These are phyloP conservation scores for Listrodromus nycthemerus DNA, from an alignment of 2,888 invertebrate genomes.

Conservation along the genomic window DNA sequence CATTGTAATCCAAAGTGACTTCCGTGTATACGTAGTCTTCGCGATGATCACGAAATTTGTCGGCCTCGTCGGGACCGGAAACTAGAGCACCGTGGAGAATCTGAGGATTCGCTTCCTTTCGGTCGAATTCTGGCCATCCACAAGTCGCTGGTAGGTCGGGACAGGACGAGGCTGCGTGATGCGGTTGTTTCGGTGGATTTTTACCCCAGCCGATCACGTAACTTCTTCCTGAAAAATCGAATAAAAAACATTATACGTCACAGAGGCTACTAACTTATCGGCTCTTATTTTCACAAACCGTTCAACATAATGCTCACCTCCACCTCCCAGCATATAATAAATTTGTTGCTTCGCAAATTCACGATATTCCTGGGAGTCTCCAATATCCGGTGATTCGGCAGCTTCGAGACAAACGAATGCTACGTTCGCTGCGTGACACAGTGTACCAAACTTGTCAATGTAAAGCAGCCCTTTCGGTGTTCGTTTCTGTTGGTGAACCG, in stretches of 20 bases:
- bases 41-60: slow-evolving; percentile 85
- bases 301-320: slow-evolving; percentile 70
- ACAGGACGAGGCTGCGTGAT: slow-evolving; percentile 87
- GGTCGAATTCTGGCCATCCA: slow-evolving; percentile 84
- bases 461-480: slow-evolving; percentile 86
- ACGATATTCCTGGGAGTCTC: slow-evolving; percentile 81
- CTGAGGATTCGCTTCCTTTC: slow-evolving; percentile 85
- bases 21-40: slow-evolving; percentile 86
- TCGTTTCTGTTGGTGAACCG: slow-evolving; percentile 83
- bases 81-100: slow-evolving; percentile 86
- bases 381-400: slow-evolving; percentile 75
- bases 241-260: slow-evolving; percentile 3
- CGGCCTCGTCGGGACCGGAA: slow-evolving; percentile 86
- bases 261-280: neutral
- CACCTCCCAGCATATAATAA: slow-evolving; percentile 86
- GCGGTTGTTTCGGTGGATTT: slow-evolving; percentile 86
- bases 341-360: slow-evolving; percentile 86
- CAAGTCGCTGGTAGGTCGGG: slow-evolving; percentile 85
- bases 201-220: slow-evolving; percentile 86
- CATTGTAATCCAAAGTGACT: slow-evolving; percentile 86
- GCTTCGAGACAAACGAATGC: slow-evolving; percentile 86
- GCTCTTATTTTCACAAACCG: neutral
- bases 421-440: slow-evolving; percentile 86
- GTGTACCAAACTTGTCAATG: slow-evolving; percentile 86
- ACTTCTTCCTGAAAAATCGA: slow-evolving; percentile 83